Evolutionary conservation across 2,113 vertebrate species (phyloP).

Genomic region (Eubucco bourcierii): DNA sequence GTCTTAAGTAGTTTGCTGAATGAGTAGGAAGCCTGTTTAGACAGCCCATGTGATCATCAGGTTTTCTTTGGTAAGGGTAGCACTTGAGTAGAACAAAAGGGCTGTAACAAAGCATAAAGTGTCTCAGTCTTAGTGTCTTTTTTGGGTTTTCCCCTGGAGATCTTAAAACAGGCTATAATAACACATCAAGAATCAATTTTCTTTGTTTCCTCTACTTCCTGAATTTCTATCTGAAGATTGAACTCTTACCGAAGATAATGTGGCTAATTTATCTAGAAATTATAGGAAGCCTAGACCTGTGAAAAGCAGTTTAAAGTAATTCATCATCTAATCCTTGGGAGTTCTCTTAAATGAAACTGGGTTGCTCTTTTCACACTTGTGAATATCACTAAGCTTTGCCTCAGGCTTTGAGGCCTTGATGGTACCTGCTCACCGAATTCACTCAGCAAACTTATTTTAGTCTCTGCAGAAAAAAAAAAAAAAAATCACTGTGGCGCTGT

Average conservation of each 20-base stretch:
- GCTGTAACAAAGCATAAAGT: not conserved
- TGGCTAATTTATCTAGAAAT: not conserved
- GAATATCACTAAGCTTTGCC: not conserved
- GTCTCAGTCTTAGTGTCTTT: not conserved
- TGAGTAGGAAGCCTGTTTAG: constrained; percentile 17
- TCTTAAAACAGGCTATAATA: not conserved
- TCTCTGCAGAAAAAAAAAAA: not conserved
- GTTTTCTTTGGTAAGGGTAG: not conserved
- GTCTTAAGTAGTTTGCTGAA: constrained; percentile 26
- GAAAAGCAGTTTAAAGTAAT: not conserved
- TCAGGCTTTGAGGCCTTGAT: not conserved
- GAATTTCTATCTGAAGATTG: not conserved
- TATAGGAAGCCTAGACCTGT: not conserved
- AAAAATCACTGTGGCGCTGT: not conserved
- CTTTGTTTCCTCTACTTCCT: not conserved
- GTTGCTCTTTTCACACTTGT: accelerated
- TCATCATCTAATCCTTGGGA: not conserved
- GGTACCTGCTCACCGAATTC: not conserved
- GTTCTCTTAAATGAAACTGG: not conserved
- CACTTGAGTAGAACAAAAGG: not conserved
- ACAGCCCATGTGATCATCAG: not conserved
- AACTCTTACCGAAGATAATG: not conserved
- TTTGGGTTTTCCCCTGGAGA: not conserved
- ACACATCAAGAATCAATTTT: not conserved
- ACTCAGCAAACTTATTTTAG: not conserved